phyloP scores from a whole-genome alignment of 2,888 invertebrate genomes.

The Agriopis aurantiaria region DNA sequence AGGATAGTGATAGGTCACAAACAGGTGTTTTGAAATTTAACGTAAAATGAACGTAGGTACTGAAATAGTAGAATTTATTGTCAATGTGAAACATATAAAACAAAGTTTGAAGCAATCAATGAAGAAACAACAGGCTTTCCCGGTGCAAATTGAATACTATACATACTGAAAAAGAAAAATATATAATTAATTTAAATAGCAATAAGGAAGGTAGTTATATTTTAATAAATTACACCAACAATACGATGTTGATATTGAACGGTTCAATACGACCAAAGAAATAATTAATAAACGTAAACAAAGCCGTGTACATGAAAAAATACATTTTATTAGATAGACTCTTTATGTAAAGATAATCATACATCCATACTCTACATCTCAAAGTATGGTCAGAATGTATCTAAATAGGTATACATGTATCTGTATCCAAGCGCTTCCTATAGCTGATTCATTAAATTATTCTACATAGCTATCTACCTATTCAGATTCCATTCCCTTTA shows the following conservation, averaged over 20 bases:
- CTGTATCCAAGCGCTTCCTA: background rate
- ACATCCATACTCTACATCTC: conserved; percentile 3
- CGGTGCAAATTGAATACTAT: no score
- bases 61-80: background rate
- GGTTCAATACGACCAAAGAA: background rate
- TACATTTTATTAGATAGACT: conserved; percentile 1
- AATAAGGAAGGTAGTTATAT: background rate
- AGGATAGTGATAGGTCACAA: conserved; percentile 39
- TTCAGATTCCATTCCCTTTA: background rate
- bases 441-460: conserved; percentile 12
- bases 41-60: conserved; percentile 4
- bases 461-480: background rate
- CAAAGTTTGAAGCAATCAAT: background rate
- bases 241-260: background rate
- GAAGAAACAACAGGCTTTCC: background rate
- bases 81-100: background rate
- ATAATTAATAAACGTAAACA: conserved; percentile 6
- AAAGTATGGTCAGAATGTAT: background rate
- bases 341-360: background rate
- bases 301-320: background rate
- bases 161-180: no score
- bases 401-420: background rate
- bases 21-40: conserved; percentile 37
- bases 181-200: background rate
- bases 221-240: background rate